These are phyloP conservation scores for Paratilapia polleni DNA, from an alignment of 2,113 vertebrate genomes.

Conservation along the genomic window DNA sequence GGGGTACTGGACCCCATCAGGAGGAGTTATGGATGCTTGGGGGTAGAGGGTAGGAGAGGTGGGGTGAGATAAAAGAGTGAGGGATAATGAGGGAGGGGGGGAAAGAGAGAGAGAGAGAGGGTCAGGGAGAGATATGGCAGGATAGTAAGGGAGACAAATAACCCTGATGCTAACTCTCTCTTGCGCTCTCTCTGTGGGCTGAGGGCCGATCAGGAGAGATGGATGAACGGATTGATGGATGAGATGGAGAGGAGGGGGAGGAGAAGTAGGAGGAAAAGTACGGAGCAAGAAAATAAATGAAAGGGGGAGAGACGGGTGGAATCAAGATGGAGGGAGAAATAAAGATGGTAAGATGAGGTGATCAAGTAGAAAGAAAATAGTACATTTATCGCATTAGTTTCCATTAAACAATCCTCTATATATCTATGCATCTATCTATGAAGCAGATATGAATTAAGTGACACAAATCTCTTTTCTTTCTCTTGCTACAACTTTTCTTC, in stretches of 20 bases:
- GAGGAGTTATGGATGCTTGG: slow-evolving; percentile 45
- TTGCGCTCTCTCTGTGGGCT: slow-evolving; percentile 18
- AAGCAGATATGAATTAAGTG: neutral
- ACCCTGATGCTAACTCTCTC: slow-evolving; percentile 38
- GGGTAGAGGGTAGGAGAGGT: neutral
- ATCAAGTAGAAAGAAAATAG: slow-evolving; percentile 5
- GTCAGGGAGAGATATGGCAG: slow-evolving; percentile 23
- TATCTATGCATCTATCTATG: neutral
- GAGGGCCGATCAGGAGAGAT: slow-evolving; percentile 38
- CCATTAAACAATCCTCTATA: slow-evolving; percentile 5
- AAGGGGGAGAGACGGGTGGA: neutral
- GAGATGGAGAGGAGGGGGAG: neutral
- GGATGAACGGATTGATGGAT: slow-evolving; percentile 61
- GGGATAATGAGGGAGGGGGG: neutral
- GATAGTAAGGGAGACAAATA: slow-evolving; percentile 63
- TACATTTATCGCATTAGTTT: slow-evolving; percentile 31
- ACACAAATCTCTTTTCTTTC: neutral
- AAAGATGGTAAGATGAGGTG: slow-evolving; percentile 13
- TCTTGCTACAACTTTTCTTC: neutral
- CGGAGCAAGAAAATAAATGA: slow-evolving; percentile 1
- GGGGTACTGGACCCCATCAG: slow-evolving; percentile 41
- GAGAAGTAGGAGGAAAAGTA: neutral
- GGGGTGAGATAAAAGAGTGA: slow-evolving; percentile 29
- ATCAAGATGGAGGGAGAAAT: neutral
- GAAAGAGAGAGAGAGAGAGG: slow-evolving; percentile 7